Conservation (phyloP, 1,140 invertebrate genomes). For the Lordiphosa collinella region DNA sequence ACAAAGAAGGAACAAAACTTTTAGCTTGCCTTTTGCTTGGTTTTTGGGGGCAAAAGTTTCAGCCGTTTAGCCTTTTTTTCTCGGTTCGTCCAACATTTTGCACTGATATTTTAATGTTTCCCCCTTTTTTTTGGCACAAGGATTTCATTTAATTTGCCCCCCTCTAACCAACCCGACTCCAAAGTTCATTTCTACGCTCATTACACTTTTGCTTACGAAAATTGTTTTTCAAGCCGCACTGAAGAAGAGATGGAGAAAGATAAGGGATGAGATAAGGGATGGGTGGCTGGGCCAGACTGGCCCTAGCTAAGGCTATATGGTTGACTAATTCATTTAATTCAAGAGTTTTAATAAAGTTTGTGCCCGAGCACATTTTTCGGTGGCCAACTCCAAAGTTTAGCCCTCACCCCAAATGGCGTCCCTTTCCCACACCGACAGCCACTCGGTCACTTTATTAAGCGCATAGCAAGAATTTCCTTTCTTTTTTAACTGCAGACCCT, state of each 20-base stretch:
- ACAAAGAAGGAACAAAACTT: constrained; percentile 67
- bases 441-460: constrained; percentile 69
- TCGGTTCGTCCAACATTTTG: constrained; percentile 30
- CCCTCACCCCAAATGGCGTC: neutral
- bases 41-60: constrained; percentile 46
- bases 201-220: constrained; percentile 77
- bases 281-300: constrained; percentile 13
- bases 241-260: constrained; percentile 24
- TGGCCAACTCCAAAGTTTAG: neutral
- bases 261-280: constrained; percentile 10
- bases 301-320: constrained; percentile 63
- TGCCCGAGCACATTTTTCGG: constrained; percentile 61
- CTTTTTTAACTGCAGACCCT: constrained; percentile 34
- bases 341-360: constrained; percentile 78
- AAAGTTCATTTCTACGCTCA: constrained; percentile 76
- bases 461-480: constrained; percentile 56
- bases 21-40: constrained; percentile 33
- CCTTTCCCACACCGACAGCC: constrained; percentile 7
- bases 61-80: constrained; percentile 67
- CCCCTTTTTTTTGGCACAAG: constrained; percentile 53
- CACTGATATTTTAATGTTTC: constrained; percentile 76
- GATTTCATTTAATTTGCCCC: constrained; percentile 72
- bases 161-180: constrained; percentile 34
- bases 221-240: constrained; percentile 74
- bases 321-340: constrained; percentile 78